These are phyloP conservation scores for Laticauda laticaudata DNA, from an alignment of 2,113 vertebrate species.

Conservation along the genomic window DNA sequence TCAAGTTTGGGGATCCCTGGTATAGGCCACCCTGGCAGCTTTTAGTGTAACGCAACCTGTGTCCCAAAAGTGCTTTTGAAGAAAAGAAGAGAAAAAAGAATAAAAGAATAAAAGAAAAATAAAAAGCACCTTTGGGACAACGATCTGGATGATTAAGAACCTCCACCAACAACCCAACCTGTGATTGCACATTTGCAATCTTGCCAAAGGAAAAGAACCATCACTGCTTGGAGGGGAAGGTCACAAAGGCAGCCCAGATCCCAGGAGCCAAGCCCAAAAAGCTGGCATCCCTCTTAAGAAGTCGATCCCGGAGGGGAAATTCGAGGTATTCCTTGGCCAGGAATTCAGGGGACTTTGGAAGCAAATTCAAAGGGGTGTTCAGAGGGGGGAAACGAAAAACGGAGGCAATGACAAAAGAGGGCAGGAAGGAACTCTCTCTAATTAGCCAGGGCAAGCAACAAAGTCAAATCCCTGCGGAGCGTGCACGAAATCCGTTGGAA, in stretches of 20 bases:
- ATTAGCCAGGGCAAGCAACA: not conserved
- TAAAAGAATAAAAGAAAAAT: too few species aligned
- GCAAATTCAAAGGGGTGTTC: not conserved
- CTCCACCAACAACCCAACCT: not conserved
- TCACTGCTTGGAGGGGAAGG: not conserved
- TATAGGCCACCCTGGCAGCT: not conserved
- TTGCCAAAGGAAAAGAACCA: not conserved
- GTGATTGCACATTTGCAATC: not conserved
- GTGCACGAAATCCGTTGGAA: not conserved
- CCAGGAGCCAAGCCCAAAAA: not conserved
- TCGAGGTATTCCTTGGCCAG: not conserved
- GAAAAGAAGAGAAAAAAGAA: not conserved
- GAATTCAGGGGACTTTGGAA: not conserved
- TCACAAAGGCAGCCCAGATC: not conserved
- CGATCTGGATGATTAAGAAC: not conserved
- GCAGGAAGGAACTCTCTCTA: constrained; percentile 14
- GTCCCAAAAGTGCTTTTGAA: not conserved
- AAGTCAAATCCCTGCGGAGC: not conserved
- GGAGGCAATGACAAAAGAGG: not conserved
- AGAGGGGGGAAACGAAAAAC: not conserved
- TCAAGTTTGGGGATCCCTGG: too few species aligned
- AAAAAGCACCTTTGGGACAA: not conserved
- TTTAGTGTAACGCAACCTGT: not conserved
- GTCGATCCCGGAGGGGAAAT: too few species aligned
- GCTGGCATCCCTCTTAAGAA: not conserved